phyloP scores from a whole-genome alignment of 2,888 invertebrate genomes.

The Steinernema scapterisci region DNA sequence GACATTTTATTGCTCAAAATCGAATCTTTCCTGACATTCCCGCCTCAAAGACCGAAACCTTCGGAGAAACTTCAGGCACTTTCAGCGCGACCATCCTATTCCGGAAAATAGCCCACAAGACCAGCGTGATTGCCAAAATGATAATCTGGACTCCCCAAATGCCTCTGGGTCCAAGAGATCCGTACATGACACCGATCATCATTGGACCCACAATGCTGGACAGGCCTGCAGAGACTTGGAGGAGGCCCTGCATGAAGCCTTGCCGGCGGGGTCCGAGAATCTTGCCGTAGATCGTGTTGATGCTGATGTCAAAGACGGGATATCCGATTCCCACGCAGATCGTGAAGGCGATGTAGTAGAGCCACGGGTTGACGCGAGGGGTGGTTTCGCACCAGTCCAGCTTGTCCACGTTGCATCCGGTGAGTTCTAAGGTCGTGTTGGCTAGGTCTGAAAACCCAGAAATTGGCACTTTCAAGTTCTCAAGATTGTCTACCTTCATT shows the following conservation, averaged over 20 bases:
- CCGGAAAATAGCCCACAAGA: constrained; percentile 44
- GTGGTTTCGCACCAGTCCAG: constrained; percentile 38
- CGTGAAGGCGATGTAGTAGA: constrained; percentile 55
- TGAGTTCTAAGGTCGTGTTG: no score
- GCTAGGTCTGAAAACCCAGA: no score
- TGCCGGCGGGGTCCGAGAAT: constrained; percentile 68
- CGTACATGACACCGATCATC: constrained; percentile 31
- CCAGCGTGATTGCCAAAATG: constrained; percentile 23
- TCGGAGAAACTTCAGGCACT: no score
- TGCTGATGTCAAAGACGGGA: constrained; percentile 67
- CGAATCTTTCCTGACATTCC: no score
- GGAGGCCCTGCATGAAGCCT: constrained; percentile 47
- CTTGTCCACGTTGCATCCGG: constrained; percentile 39
- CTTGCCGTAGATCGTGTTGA: constrained; percentile 68
- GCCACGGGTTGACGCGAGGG: constrained; percentile 36
- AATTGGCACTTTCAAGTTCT: no score
- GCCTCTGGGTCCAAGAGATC: constrained; percentile 37
- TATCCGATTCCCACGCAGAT: constrained; percentile 66
- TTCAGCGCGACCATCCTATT: constrained; percentile 44
- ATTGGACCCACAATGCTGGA: constrained; percentile 50
- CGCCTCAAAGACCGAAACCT: no score
- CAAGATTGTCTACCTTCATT: no score
- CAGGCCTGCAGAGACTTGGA: constrained; percentile 47
- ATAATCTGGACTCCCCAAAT: constrained; percentile 43
- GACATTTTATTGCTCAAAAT: no score